Evolutionary conservation across 2,113 vertebrate genomes (phyloP).

Genomic region (Psilopogon haemacephalus): DNA sequence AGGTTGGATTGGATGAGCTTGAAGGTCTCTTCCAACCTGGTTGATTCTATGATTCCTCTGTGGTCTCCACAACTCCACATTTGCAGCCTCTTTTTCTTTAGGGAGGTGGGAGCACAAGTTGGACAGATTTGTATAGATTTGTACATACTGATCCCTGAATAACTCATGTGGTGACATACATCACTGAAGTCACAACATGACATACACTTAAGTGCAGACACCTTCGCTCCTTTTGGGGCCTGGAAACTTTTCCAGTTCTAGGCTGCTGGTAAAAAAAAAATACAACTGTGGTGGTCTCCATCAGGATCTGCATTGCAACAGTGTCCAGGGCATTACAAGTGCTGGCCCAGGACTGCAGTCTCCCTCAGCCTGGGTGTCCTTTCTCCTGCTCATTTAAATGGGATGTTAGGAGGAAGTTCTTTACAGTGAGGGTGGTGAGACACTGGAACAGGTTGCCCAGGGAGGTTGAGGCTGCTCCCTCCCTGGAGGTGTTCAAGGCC

Average conservation of each 20-base stretch:
- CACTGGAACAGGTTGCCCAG: too few species aligned
- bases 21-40: too few species aligned
- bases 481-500: too few species aligned
- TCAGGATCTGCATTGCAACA: not conserved
- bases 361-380: rapidly evolving
- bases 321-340: not conserved
- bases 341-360: not conserved
- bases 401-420: too few species aligned
- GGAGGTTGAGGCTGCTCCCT: too few species aligned
- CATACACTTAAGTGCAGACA: too few species aligned
- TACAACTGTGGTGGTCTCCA: rapidly evolving
- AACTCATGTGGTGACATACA: conserved; percentile 27
- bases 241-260: not conserved
- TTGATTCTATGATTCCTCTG: too few species aligned
- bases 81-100: not conserved
- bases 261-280: not conserved
- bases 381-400: not conserved
- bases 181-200: too few species aligned
- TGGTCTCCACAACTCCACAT: not conserved
- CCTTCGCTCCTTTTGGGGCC: not conserved
- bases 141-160: conserved; percentile 6
- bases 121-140: conserved; percentile 18
- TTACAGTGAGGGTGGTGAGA: too few species aligned
- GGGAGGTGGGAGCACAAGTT: not conserved
- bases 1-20: too few species aligned